These are phyloP conservation scores for Coleophora deauratella DNA, from an alignment of 2,888 invertebrate genomes.

Conservation along the genomic window DNA sequence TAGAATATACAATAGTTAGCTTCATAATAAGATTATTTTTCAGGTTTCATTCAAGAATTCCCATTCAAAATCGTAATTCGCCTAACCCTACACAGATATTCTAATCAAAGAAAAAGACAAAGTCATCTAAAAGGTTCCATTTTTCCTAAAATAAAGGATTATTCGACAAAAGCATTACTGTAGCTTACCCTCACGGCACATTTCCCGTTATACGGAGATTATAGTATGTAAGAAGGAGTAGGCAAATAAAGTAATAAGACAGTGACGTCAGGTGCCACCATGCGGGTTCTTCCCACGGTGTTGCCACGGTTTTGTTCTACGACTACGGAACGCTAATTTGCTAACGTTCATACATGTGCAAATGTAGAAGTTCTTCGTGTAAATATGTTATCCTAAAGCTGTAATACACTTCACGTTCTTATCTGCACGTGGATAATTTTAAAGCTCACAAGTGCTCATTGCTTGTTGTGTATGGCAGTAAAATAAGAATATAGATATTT, in stretches of 20 bases:
- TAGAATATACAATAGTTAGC: no score
- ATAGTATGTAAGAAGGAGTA: conserved; percentile 30
- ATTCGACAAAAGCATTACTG: conserved; percentile 37
- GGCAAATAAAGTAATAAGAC: conserved; percentile 47
- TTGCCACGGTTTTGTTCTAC: conserved; percentile 27
- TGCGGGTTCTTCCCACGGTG: conserved; percentile 46
- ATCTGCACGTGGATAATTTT: conserved; percentile 40
- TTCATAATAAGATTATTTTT: no score
- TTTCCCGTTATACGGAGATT: conserved; percentile 35
- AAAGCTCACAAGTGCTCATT: conserved; percentile 2
- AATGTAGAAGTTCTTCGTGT: no score
- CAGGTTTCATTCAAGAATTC: no score
- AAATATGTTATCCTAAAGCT: no score
- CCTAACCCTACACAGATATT: no score
- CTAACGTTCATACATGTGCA: conserved; percentile 42
- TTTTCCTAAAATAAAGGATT: conserved; percentile 46
- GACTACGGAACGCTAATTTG: conserved; percentile 44
- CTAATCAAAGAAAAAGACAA: neutral
- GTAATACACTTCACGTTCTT: conserved; percentile 35
- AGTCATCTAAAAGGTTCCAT: neutral
- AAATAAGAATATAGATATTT: no score
- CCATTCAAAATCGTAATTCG: no score
- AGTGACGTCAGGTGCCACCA: conserved; percentile 43
- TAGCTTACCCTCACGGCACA: conserved; percentile 34
- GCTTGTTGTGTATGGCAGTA: no score